phyloP scores from a whole-genome alignment of 2,888 invertebrate genomes.

The Synergus gifuensis region DNA sequence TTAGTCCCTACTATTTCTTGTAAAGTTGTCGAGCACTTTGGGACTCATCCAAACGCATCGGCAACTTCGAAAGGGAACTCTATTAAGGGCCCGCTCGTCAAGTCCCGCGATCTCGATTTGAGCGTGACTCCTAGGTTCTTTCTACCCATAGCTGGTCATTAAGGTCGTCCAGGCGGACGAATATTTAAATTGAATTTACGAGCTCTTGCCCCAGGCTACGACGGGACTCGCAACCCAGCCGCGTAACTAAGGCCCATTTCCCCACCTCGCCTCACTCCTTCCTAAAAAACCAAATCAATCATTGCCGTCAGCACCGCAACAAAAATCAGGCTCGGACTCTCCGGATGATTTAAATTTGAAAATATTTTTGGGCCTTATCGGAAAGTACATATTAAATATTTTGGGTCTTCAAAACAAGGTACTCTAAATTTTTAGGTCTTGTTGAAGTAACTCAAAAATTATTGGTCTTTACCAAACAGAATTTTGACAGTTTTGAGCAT shows the following conservation, averaged over 20 bases:
- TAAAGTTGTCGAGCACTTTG: conserved; percentile 16
- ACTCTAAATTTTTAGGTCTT: background rate
- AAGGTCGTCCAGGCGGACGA: conserved; percentile 69
- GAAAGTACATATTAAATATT: background rate
- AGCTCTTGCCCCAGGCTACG: conserved; percentile 66
- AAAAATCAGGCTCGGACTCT: conserved; percentile 15
- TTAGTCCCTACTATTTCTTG: background rate
- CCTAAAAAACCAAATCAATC: conserved; percentile 21
- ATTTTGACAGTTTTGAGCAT: too few species aligned
- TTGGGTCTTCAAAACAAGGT: background rate
- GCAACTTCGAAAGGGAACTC: conserved; percentile 16
- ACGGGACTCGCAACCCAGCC: background rate
- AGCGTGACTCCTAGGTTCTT: conserved; percentile 56
- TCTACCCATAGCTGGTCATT: conserved; percentile 68
- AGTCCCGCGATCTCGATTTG: conserved; percentile 40
- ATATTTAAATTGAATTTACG: conserved; percentile 76
- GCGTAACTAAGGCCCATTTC: conserved; percentile 21
- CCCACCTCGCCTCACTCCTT: background rate
- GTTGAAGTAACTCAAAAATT: background rate
- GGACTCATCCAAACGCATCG: conserved; percentile 34
- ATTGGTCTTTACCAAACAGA: background rate
- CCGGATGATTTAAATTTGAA: background rate
- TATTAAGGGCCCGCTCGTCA: conserved; percentile 36
- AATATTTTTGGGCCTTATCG: conserved; percentile 6
- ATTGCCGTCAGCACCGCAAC: conserved; percentile 30